Percentiles rank a stretch among this genome's conserved stretches.
These are phyloP conservation scores for Phyto melanocephala DNA, from an alignment of 2,888 invertebrate species.

Conservation along the genomic window DNA sequence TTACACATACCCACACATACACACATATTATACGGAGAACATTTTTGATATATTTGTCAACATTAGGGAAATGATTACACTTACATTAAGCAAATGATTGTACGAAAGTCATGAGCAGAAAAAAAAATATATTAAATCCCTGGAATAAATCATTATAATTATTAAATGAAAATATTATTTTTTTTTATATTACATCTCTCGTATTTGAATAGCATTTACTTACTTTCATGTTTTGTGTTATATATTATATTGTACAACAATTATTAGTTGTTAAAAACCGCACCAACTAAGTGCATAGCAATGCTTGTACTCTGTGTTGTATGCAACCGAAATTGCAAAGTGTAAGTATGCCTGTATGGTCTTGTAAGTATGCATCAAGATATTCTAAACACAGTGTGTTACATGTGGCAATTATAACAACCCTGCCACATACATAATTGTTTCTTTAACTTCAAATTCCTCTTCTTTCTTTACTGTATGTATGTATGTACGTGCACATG, in stretches of 20 bases:
- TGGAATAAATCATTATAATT: slow-evolving; percentile 45
- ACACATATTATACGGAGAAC: slow-evolving; percentile 2
- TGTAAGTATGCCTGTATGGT: not conserved
- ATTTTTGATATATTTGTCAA: slow-evolving; percentile 22
- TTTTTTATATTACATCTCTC: slow-evolving; percentile 21
- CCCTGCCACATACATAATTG: slow-evolving; percentile 67
- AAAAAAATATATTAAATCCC: not conserved
- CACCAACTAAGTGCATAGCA: not conserved
- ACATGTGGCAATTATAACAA: slow-evolving; percentile 68
- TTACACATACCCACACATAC: not conserved
- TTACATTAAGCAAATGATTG: slow-evolving; percentile 37
- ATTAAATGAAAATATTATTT: slow-evolving; percentile 57
- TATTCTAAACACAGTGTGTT: slow-evolving; percentile 29
- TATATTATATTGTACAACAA: slow-evolving; percentile 56
- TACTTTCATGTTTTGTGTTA: slow-evolving; percentile 59
- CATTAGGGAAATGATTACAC: slow-evolving; percentile 38
- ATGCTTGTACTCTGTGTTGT: not conserved
- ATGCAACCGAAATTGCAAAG: slow-evolving; percentile 25
- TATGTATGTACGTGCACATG: no score
- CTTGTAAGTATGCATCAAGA: not conserved
- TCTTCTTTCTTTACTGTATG: not conserved
- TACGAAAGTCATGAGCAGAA: not conserved
- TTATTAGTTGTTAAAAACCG: slow-evolving; percentile 38
- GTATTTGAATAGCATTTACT: slow-evolving; percentile 37
- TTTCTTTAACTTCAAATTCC: slow-evolving; percentile 65